Evolutionary conservation across 2,888 invertebrate genomes (phyloP), one percentile per base, ranked within the genome.

Genomic region (Andrena haemorrhoa): DNA sequence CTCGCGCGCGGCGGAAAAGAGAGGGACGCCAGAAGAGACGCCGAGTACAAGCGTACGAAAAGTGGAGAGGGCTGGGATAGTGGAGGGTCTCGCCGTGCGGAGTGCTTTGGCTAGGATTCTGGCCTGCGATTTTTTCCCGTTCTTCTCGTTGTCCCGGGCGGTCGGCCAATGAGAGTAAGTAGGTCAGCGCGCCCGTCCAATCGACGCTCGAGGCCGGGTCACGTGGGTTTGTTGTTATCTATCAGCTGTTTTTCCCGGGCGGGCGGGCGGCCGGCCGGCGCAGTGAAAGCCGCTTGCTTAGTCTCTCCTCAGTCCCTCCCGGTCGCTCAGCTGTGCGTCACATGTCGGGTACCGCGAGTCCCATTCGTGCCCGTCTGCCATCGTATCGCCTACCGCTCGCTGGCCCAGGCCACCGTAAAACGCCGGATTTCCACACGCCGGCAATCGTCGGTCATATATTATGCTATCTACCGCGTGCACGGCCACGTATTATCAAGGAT

Each of bases 171-270:
- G 91, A 93, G 94, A 93, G 93, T 94, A 95, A 95, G 94, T 95
- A 95, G 95, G 95, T 95, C 95, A 95, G 89, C 86, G 86, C 86
- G 85, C 80, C 83, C 87, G 84, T 83, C 95, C 95, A 95, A 95
- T 95, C 86, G 89, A 83, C 78, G 87, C 78, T 85, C 92, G 89
- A 90, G 89, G 89, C 89, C 86, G 87, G 89, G 93, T 96, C 96
- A 96, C 96, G 95, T 96, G 96, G 95, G 93, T 95, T 96, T 96
- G 96, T 96, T 96, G 95, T 96, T 95, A 95, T 95, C 95, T 94
- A 95, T 95, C 95, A 95, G 95, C 95, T 95, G 95, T 95, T 94
- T 92, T 91, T 90, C 92, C 92, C 92, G 92, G 93, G 91, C 91
- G 92, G 92, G 89, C 90, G 90, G 89, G 88, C 85, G 90, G 91